Conservation (phyloP, 2,888 invertebrate species). For the Theretra japonica region DNA sequence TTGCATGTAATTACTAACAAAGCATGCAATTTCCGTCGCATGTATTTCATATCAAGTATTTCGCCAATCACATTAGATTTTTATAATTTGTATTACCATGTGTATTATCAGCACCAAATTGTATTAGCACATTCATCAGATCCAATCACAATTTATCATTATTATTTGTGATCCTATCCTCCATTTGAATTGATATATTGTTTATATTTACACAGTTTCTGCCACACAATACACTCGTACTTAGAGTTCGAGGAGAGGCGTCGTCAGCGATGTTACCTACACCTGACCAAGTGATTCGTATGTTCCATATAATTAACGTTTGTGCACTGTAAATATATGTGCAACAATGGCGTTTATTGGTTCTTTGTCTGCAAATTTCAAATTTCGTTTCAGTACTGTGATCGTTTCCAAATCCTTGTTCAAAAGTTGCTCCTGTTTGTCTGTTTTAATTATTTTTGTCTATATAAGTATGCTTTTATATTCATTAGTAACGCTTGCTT, state of each 20-base stretch:
- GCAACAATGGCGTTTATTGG: conserved; percentile 21
- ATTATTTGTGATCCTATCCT: conserved; percentile 2
- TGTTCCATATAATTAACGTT: conserved; percentile 63
- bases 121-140: conserved; percentile 1
- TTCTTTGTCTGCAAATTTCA: conserved; percentile 8
- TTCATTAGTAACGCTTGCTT: conserved; percentile 26
- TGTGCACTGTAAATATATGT: conserved; percentile 66
- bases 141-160: background rate
- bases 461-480: conserved; percentile 33
- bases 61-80: background rate
- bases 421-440: conserved; percentile 21
- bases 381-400: conserved; percentile 10
- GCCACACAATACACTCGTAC: conserved; percentile 82
- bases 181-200: conserved; percentile 34
- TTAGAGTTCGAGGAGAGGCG: conserved; percentile 77
- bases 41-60: conserved; percentile 25
- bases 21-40: conserved; percentile 36
- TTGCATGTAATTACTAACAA: conserved; percentile 33
- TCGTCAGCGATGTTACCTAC: conserved; percentile 72
- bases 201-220: conserved; percentile 79
- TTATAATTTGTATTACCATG: background rate
- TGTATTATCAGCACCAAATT: background rate
- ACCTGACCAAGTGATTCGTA: conserved; percentile 72
- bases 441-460: conserved; percentile 24
- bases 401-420: conserved; percentile 14